Evolutionary conservation across 1,140 invertebrate genomes (phyloP).

Genomic region (Dysdera silvatica): DNA sequence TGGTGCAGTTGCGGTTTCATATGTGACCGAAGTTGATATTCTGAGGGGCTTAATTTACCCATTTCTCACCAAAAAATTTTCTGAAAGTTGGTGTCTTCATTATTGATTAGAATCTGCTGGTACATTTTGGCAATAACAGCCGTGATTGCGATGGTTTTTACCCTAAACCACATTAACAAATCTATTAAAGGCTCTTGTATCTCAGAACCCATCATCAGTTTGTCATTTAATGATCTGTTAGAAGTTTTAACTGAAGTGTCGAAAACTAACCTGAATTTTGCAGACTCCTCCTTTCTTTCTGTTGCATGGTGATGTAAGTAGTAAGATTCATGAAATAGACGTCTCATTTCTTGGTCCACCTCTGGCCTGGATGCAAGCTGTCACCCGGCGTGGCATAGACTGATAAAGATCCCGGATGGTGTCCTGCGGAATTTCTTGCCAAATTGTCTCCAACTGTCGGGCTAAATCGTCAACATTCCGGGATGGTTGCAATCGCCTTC

Average conservation of each 20-base stretch:
- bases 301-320: slow-evolving; percentile 40
- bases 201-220: neutral
- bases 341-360: neutral
- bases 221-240: slow-evolving; percentile 38
- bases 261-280: slow-evolving; percentile 41
- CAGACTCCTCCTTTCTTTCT: slow-evolving; percentile 28
- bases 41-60: slow-evolving; percentile 35
- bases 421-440: too few relatives aligned
- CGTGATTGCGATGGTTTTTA: slow-evolving; percentile 34
- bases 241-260: slow-evolving; percentile 40
- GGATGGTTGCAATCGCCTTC: too few relatives aligned
- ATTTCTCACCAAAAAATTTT: slow-evolving; percentile 43
- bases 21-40: slow-evolving; percentile 39
- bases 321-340: neutral
- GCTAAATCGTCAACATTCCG: too few relatives aligned
- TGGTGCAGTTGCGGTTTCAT: slow-evolving; percentile 38
- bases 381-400: too few relatives aligned
- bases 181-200: slow-evolving; percentile 26
- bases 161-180: slow-evolving; percentile 34
- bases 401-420: too few relatives aligned
- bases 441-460: too few relatives aligned
- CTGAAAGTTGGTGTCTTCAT: slow-evolving; percentile 36
- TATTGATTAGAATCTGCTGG: neutral
- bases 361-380: too few relatives aligned
- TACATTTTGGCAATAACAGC: slow-evolving; percentile 42